These are phyloP conservation scores for Quadroppia sp. DNA, from an alignment of 2,888 invertebrate genomes.

Conservation along the genomic window DNA sequence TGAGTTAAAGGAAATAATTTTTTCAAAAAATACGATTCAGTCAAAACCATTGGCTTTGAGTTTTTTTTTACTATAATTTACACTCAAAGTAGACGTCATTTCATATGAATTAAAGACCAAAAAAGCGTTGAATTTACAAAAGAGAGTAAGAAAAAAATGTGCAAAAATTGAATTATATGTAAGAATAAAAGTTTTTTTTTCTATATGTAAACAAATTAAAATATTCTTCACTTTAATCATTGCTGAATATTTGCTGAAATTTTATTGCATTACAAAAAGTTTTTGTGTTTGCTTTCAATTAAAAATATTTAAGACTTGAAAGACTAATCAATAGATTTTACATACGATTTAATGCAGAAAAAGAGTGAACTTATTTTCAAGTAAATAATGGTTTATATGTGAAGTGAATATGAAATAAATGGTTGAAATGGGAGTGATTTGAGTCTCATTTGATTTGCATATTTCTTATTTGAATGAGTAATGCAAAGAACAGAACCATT, in stretches of 20 bases:
- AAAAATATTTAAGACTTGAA: neutral
- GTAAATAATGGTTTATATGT: neutral
- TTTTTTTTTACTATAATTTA: neutral
- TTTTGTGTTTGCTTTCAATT: neutral
- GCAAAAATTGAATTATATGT: neutral
- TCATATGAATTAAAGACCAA: neutral
- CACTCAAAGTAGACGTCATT: neutral
- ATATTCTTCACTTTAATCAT: neutral
- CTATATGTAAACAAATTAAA: neutral
- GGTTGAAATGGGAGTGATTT: neutral
- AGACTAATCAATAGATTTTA: neutral
- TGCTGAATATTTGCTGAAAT: neutral
- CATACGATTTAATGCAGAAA: too few species aligned
- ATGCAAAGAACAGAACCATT: neutral
- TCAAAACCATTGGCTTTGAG: neutral
- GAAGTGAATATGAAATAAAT: constrained; percentile 1
- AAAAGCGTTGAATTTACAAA: neutral
- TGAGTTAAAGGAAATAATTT: constrained; percentile 4
- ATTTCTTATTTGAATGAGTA: constrained; percentile 16
- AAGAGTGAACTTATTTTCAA: neutral
- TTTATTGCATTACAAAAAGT: neutral
- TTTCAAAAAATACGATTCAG: neutral
- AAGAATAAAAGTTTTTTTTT: neutral
- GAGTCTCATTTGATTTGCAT: constrained; percentile 22
- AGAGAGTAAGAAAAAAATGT: neutral